phyloP scores from a whole-genome alignment of 2,888 invertebrate species.

The Stenodema calcarata region DNA sequence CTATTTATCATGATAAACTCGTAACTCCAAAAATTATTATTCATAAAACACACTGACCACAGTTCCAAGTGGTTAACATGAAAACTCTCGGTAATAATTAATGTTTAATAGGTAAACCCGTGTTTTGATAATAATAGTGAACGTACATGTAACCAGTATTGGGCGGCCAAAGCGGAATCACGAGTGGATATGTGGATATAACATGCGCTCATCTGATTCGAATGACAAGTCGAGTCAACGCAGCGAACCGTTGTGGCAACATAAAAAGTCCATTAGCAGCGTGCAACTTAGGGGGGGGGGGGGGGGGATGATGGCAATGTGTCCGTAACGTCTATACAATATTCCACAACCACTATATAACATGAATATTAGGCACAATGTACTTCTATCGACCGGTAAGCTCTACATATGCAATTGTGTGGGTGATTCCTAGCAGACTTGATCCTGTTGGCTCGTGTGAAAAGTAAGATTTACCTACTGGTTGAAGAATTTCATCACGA shows the following conservation, averaged over 20 bases:
- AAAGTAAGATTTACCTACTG: not conserved
- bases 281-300: not conserved
- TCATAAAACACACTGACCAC: too few species aligned
- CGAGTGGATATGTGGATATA: too few species aligned
- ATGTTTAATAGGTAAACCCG: too few species aligned
- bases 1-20: too few species aligned
- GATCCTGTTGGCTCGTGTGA: not conserved
- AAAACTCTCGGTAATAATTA: too few species aligned
- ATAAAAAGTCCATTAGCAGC: not conserved
- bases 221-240: not conserved
- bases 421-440: not conserved
- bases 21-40: too few species aligned
- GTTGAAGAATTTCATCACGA: not conserved
- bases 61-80: too few species aligned
- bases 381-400: too few species aligned
- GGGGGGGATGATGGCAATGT: not conserved
- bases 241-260: not conserved
- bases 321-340: not conserved
- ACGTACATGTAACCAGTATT: too few species aligned
- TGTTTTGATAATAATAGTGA: too few species aligned
- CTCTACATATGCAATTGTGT: too few species aligned
- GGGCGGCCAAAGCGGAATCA: too few species aligned
- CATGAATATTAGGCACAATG: not conserved
- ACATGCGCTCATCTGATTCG: not conserved
- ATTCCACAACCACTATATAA: not conserved